Evolutionary conservation across 1,140 invertebrate species (phyloP), one percentile per base, ranked within the genome.

Genomic region (Lepidurus packardi): DNA sequence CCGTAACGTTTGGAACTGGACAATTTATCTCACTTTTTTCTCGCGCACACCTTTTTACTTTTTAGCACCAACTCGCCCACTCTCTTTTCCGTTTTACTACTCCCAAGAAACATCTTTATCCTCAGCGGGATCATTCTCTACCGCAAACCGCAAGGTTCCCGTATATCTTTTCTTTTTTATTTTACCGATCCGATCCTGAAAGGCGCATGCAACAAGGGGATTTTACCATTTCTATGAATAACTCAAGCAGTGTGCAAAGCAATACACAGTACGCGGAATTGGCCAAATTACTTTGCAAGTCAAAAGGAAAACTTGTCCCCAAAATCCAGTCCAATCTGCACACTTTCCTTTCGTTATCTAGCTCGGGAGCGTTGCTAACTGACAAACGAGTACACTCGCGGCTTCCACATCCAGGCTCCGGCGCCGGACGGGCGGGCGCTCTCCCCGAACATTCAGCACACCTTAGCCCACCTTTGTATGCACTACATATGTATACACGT

Each of bases 321-420:
- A 65, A 16, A 16, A 65, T 65, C 21, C 13, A 21, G 9, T 65
- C 53, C 53, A 16, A 16, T 65, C 53, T 65, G 53, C 53, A 65
- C n/a, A 21, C 53, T 65, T 65, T 65, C 53, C 53, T 65, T 47
- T 65, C 53, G 5, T 65, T 65, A 65, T 65, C 53, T 65, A 65
- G 53, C 53, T 65, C 53, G 53, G 10, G 34, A 13, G 21, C 8
- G 53, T 65, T 65, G 53, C 53, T 65, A 65, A 65, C 53, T 65
- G 53, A 65, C 53, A 65, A 65, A 65, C 53, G n/a, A 21, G 53
- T 65, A 13, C 13, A n/a, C 53, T 13, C 21, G 16, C 16, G 21
- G 21, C 53, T 13, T 65, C 13, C 9, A 9, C 21, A 65, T 65
- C 53, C 53, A 65, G 53, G 8, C 53, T 65, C 53, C 53, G 53